Percentiles rank a stretch among this genome's conserved stretches.
These are phyloP conservation scores for Menura novaehollandiae DNA, from an alignment of 2,113 vertebrate genomes.

Conservation along the genomic window DNA sequence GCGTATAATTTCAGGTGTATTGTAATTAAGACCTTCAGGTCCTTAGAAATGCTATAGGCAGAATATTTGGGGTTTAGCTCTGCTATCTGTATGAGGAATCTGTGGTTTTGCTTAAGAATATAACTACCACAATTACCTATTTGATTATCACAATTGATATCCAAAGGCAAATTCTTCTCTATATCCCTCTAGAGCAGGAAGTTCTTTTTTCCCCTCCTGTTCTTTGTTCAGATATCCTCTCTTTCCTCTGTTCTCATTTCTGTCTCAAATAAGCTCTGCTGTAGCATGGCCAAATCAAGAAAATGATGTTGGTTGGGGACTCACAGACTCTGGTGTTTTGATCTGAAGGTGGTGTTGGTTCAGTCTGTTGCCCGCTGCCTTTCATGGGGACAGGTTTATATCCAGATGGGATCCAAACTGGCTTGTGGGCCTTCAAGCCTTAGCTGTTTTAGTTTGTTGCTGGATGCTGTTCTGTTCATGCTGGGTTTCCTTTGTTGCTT, in stretches of 20 bases:
- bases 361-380: neutral
- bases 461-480: neutral
- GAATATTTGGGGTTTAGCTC: neutral
- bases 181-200: neutral
- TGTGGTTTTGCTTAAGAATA: neutral
- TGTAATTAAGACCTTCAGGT: neutral
- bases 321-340: rapidly evolving
- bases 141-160: rapidly evolving
- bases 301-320: rapidly evolving
- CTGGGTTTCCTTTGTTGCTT: neutral
- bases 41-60: neutral
- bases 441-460: neutral
- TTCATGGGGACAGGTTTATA: neutral
- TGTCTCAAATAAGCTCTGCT: neutral
- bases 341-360: neutral
- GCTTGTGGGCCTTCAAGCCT: neutral
- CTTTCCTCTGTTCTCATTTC: neutral
- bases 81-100: neutral
- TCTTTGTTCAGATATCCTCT: neutral
- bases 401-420: neutral
- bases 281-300: neutral
- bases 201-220: rapidly evolving
- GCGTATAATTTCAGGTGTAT: neutral
- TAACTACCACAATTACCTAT: neutral
- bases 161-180: neutral